A percentile compares a stretch with the other conserved stretches of the same genome.
phyloP scores from a whole-genome alignment of 2,888 invertebrate genomes.

The Petrolisthes manimaculis region DNA sequence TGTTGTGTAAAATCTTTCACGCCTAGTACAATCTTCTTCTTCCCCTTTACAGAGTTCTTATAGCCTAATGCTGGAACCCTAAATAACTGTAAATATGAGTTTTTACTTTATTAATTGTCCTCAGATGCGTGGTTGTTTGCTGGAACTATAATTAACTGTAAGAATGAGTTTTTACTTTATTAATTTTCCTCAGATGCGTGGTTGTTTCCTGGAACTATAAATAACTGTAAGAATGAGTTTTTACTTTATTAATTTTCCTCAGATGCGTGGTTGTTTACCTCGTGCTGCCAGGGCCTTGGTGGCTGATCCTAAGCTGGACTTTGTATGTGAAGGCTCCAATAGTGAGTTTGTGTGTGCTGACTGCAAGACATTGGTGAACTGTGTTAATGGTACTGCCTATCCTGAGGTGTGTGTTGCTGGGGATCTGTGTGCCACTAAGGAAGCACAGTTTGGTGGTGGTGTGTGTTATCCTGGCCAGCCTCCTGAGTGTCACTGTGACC shows the following conservation, averaged over 20 bases:
- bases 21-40: neutral
- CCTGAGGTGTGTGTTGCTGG: conserved; percentile 25
- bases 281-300: conserved; percentile 34
- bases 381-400: conserved; percentile 51
- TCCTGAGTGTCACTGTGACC: conserved; percentile 33
- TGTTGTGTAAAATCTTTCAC: too few species aligned
- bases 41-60: neutral
- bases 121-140: conserved; percentile 14
- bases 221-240: neutral
- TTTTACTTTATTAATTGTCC: neutral
- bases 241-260: neutral
- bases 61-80: neutral
- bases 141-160: neutral
- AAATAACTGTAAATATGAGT: neutral
- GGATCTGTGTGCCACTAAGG: conserved; percentile 27
- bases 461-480: conserved; percentile 52
- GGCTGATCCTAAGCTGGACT: conserved; percentile 36
- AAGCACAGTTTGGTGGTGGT: conserved; percentile 27
- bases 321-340: conserved; percentile 25
- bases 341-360: conserved; percentile 58
- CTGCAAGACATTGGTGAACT: conserved; percentile 59
- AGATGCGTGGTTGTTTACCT: conserved; percentile 24
- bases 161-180: neutral
- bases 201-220: neutral
- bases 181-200: conserved; percentile 16